A percentile compares a stretch with the other conserved stretches of the same genome.
phyloP scores from a whole-genome alignment of 1,140 invertebrate species.

The Procambarus virginalis region DNA sequence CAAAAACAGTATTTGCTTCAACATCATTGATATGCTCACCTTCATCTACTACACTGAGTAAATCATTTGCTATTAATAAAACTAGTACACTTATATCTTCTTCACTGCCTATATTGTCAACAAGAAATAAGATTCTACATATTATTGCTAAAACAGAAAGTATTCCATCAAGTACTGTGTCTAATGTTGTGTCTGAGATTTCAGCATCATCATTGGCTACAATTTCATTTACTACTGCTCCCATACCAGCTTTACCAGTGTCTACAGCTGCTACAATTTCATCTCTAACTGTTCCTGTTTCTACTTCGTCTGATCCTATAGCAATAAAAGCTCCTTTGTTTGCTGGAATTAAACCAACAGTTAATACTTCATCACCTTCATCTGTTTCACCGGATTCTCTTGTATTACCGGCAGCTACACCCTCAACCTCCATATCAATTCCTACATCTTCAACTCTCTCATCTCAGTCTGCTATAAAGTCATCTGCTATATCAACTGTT shows the following conservation, averaged over 20 bases:
- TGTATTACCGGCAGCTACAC: not conserved
- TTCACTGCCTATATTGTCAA: not conserved
- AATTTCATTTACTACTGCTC: not conserved
- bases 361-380: not conserved
- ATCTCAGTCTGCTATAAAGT: not conserved
- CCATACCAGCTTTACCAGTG: not conserved
- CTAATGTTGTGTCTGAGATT: not conserved
- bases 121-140: not conserved
- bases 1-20: not conserved
- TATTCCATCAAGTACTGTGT: not conserved
- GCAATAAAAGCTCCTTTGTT: not conserved
- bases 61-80: not conserved
- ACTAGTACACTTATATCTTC: not conserved
- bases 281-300: not conserved
- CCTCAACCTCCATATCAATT: not conserved
- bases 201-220: not conserved
- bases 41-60: not conserved
- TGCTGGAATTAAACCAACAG: slow-evolving; percentile 12
- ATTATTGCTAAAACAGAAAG: not conserved
- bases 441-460: not conserved
- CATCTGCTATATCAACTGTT: not conserved
- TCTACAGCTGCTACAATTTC: not conserved
- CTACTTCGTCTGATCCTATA: not conserved
- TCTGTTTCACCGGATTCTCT: not conserved
- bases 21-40: not conserved